phyloP scores from a whole-genome alignment of 2,797 vertebrate species.

The Ataeniobius toweri region DNA sequence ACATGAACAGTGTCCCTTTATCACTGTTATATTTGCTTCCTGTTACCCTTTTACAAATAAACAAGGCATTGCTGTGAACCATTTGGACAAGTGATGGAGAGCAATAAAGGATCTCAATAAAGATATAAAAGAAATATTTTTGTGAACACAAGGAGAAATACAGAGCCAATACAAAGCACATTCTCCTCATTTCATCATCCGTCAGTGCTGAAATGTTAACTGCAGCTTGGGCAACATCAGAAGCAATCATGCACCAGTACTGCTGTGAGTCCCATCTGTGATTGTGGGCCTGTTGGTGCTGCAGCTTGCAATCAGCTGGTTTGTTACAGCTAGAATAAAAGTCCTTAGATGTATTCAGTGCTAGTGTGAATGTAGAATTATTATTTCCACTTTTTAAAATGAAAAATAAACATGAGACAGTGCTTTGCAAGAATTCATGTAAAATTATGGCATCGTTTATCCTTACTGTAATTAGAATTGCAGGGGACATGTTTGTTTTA shows the following conservation, averaged over 20 bases:
- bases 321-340: constrained; percentile 42
- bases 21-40: constrained; percentile 16
- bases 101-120: constrained; percentile 10
- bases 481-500: constrained; percentile 18
- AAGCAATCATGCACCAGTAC: constrained; percentile 55
- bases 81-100: constrained; percentile 16
- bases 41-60: constrained; percentile 26
- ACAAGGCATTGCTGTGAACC: constrained; percentile 18
- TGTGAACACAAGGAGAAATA: constrained; percentile 20
- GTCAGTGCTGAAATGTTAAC: constrained; percentile 51
- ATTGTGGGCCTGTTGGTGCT: constrained; percentile 47
- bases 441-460: constrained; percentile 2
- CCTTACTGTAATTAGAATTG: constrained; percentile 18
- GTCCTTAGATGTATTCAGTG: constrained; percentile 14
- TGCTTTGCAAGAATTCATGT: constrained; percentile 19
- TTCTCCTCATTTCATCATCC: constrained; percentile 45
- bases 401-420: constrained; percentile 22
- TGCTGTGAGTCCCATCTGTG: constrained; percentile 66
- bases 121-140: constrained; percentile 29
- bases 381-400: constrained; percentile 34
- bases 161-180: constrained; percentile 33
- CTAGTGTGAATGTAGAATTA: constrained; percentile 13
- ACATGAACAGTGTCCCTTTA: constrained; percentile 27
- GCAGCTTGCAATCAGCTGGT: constrained; percentile 55
- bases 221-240: constrained; percentile 57